Conservation (phyloP, 2,888 invertebrate genomes). For the Tyria jacobaeae region DNA sequence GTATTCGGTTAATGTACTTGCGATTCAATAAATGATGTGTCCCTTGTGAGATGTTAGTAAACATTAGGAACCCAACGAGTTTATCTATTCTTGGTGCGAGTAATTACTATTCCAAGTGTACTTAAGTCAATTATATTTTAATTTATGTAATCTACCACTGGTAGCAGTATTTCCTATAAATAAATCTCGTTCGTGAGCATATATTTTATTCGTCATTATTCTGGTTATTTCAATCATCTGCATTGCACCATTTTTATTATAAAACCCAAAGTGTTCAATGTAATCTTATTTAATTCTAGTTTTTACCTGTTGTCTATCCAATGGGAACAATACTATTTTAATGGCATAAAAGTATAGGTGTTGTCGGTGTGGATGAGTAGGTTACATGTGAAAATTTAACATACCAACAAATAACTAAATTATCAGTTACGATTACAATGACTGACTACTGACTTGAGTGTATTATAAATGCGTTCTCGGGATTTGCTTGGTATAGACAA, state of each 20-base stretch:
- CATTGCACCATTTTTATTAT: not conserved
- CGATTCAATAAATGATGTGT: not conserved
- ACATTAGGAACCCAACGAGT: not conserved
- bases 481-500: too few relatives aligned
- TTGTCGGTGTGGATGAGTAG: too few relatives aligned
- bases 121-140: not conserved
- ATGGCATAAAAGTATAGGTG: too few relatives aligned
- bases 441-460: too few relatives aligned
- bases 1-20: too few relatives aligned
- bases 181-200: not conserved
- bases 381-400: too few relatives aligned
- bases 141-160: not conserved
- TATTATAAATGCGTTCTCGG: too few relatives aligned
- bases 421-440: too few relatives aligned
- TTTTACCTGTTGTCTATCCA: too few relatives aligned
- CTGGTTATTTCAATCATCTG: not conserved
- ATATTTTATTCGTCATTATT: not conserved
- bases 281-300: not conserved
- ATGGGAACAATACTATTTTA: too few relatives aligned
- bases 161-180: not conserved
- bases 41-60: not conserved
- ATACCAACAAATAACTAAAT: too few relatives aligned
- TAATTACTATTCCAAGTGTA: slow-evolving; percentile 1
- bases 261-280: not conserved
- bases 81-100: slow-evolving; percentile 6